phyloP scores from a whole-genome alignment of 2,888 invertebrate species.

The Cheiracanthium punctorium region DNA sequence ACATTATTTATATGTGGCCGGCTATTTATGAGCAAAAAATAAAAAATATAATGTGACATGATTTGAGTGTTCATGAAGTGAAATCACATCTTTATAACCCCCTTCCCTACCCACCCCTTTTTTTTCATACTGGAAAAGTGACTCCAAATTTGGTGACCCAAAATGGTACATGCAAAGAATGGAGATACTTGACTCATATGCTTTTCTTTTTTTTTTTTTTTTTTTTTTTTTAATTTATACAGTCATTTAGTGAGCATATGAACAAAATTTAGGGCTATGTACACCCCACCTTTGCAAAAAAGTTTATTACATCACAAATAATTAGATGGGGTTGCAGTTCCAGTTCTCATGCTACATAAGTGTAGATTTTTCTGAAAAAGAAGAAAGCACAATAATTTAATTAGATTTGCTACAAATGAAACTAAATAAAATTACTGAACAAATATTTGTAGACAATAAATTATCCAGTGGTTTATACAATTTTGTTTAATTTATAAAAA shows the following conservation, averaged over 20 bases:
- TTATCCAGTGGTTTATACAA: no score
- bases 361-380: slow-evolving; percentile 62
- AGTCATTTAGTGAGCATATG: slow-evolving; percentile 23
- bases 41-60: slow-evolving; percentile 4
- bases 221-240: slow-evolving; percentile 10
- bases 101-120: background rate
- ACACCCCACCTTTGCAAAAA: slow-evolving; percentile 10
- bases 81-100: background rate
- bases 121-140: background rate
- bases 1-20: background rate
- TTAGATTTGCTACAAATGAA: background rate
- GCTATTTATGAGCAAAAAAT: slow-evolving; percentile 7
- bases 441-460: no score
- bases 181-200: slow-evolving; percentile 19
- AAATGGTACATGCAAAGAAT: background rate
- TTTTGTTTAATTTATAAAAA: no score
- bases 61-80: background rate
- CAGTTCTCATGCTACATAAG: slow-evolving; percentile 62
- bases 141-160: background rate
- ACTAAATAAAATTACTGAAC: no score
- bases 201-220: no score
- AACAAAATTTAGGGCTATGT: slow-evolving; percentile 2
- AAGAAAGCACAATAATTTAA: background rate
- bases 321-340: background rate
- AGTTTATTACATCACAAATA: slow-evolving; percentile 41